Conservation (phyloP, 2,797 vertebrate genomes). For the Paguma larvata region DNA sequence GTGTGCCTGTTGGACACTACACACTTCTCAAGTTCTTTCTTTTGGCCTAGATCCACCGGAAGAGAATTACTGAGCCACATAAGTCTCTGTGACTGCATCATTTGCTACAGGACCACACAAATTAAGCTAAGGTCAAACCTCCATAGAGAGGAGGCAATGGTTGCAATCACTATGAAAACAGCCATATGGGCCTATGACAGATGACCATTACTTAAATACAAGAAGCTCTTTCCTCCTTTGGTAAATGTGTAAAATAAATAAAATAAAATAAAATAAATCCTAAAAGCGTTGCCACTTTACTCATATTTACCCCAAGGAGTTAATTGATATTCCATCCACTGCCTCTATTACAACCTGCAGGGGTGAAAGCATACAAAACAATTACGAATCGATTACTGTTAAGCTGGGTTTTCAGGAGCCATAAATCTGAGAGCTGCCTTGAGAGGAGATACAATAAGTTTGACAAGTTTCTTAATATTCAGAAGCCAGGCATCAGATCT, state of each 20-base stretch:
- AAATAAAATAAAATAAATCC: neutral
- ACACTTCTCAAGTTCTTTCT: neutral
- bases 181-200: neutral
- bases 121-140: neutral
- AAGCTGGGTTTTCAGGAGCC: conserved; percentile 36
- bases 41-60: neutral
- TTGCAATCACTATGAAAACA: neutral
- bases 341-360: conserved; percentile 15
- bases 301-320: conserved; percentile 1
- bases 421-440: conserved; percentile 70
- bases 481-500: conserved; percentile 15
- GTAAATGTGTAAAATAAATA: neutral
- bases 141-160: neutral
- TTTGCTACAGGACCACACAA: neutral
- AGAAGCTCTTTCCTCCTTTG: neutral
- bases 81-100: neutral
- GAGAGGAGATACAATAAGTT: conserved; percentile 17
- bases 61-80: conserved; percentile 23
- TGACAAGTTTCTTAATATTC: conserved; percentile 68
- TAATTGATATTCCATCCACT: conserved; percentile 62
- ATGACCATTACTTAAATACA: neutral
- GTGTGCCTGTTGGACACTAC: too few species aligned
- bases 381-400: conserved; percentile 64
- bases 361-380: conserved; percentile 59
- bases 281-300: neutral